Evolutionary conservation across 2,797 vertebrate species (phyloP), one percentile per base, ranked within the genome.

Genomic region (Pantherophis alleghaniensis): DNA sequence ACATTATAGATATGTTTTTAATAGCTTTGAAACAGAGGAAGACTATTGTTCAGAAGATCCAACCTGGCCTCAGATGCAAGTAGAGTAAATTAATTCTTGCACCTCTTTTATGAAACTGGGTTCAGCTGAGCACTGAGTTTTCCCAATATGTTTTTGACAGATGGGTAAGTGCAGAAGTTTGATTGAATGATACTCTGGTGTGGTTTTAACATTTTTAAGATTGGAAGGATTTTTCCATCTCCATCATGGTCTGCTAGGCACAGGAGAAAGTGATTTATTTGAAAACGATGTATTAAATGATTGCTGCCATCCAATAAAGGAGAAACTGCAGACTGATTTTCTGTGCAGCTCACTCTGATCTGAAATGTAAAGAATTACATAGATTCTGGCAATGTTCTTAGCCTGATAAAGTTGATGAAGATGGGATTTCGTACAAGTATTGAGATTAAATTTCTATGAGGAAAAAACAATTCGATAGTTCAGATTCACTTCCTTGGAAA

Each of bases 101-200:
- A 92, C 83, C 69, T 55, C 86, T 96, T 91, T 95, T 92, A 95
- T 92, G 87, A 94, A 90, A 61, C 37, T 94, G 91, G 92, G 87
- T 93, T 90, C 91, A 91, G 86, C 66, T 69, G 91, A 95, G 66
- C 32, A 92, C 66, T 28, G 53, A 91, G 69, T 86, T 86, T 83
- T 88, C 86, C 86, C 37, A 56, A 12, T 87, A 86, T 0, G 0
- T 92, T 95, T 95, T 95, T 91, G 88, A 74, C 63, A 94, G 87
- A 87, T 94, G 91, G 95, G 60, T 69, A 92, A 96, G 92, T 92
- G 89, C 87, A 88, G 92, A 94, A 93, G 10, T 79, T 94, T 90
- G 93, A 92, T 53, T 91, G 91, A 92, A 89, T 92, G 91, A 91
- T 63, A 51, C 26, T 93, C 12, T 79, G 92, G 51, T 1, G 5